phyloP scores from a whole-genome alignment of 2,888 invertebrate species.

The Spisula subtruncata region DNA sequence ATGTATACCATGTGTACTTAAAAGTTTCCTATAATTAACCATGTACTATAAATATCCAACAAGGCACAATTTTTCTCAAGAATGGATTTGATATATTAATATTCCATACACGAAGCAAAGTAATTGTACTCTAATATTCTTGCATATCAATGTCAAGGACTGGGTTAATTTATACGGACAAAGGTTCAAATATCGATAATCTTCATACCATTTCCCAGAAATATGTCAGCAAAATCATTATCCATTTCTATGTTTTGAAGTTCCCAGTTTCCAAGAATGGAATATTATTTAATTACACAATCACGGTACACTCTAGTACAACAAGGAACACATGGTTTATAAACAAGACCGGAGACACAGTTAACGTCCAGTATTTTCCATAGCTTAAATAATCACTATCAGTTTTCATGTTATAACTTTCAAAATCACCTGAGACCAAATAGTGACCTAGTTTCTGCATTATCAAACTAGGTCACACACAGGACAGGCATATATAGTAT shows the following conservation, averaged over 20 bases:
- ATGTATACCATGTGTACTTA: no score
- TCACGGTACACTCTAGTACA: background rate
- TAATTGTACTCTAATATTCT: no score
- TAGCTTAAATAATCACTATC: slow-evolving; percentile 24
- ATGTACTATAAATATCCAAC: no score
- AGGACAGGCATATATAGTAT: background rate
- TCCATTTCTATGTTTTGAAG: slow-evolving; percentile 18
- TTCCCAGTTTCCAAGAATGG: no score
- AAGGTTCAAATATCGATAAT: background rate
- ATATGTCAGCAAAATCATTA: slow-evolving; percentile 35
- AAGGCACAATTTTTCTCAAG: no score
- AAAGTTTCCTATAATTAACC: no score
- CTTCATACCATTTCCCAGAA: slow-evolving; percentile 28
- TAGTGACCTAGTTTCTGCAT: slow-evolving; percentile 45
- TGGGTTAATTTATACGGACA: no score
- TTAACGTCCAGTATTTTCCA: background rate
- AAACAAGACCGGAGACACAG: background rate
- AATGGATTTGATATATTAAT: no score
- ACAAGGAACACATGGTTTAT: background rate
- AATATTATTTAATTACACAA: background rate
- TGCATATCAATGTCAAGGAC: background rate
- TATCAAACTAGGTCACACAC: slow-evolving; percentile 45
- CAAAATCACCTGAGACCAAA: slow-evolving; percentile 51
- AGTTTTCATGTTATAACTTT: slow-evolving; percentile 3
- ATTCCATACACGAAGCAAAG: no score